Evolutionary conservation across 2,113 vertebrate species (phyloP), one percentile per base, ranked within the genome.

Genomic region (Himantopus leucocephalus): DNA sequence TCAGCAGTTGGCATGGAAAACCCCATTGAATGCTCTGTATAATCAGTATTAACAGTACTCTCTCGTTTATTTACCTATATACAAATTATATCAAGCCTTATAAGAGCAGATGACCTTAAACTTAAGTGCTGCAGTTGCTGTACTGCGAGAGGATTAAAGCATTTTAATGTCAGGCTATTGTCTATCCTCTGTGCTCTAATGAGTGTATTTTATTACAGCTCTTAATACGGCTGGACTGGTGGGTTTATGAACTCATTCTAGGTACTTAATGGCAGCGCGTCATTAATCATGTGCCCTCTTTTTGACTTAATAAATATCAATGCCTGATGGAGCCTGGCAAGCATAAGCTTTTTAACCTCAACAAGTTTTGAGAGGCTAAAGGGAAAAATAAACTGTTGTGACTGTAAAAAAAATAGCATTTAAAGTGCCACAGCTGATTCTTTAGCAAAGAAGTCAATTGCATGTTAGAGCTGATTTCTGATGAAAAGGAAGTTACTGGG

Each of bases 131-230:
- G 80, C 80, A 78, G 52, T 90, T 91, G n/a, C 64, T 93, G 34
- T 88, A 80, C 59, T 81, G 64, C 77, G 86, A 92, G 86, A 95
- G 63, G 79, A 96, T 95, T 96, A 95, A 89, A 96, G 39, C 4
- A 4, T 34, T 96, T 95, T 91, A 86, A 92, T 90, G 85, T 84
- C 53, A 93, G 59, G 62, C 74, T 92, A 45, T 88, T 84, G 67
- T 91, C 74, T 93, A 52, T 85, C 35, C 29, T 89, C 70, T 81
- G 52, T 34, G 83, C 58, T 81, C 59, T 96, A 91, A 95, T 80
- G 71, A 95, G n/a, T 56, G 30, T 78, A 37, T 88, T 93, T 96
- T 93, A 91, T 94, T 95, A 75, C 43, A 70, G 39, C 59, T 91
- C 63, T 77, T 90, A 88, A 71, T 87, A 93, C 52, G 32, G 24